Evolutionary conservation across 1,140 invertebrate genomes (phyloP).

Genomic region (Meteorus sp.): DNA sequence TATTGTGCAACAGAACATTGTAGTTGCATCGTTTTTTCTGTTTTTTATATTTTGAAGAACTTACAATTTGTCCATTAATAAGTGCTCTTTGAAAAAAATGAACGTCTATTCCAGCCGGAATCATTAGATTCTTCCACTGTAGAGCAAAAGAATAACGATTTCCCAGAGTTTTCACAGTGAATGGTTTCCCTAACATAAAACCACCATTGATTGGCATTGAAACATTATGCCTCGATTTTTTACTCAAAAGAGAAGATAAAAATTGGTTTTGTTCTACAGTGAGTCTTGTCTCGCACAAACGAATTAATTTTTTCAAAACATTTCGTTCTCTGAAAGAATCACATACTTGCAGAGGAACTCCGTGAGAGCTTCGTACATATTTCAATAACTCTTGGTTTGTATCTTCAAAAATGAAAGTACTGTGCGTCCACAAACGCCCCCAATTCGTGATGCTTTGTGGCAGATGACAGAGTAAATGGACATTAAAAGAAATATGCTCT

Average conservation of each 20-base stretch:
- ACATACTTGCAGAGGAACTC: conserved; percentile 9
- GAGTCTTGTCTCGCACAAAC: not conserved
- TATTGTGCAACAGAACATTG: not conserved
- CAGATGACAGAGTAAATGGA: conserved; percentile 30
- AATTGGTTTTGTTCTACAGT: not conserved
- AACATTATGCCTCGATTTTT: not conserved
- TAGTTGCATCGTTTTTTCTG: not conserved
- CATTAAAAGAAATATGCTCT: conserved; percentile 31
- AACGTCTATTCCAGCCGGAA: not conserved
- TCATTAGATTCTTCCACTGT: not conserved
- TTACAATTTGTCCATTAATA: not conserved
- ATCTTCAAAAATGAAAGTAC: conserved; percentile 28
- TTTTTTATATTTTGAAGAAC: not conserved
- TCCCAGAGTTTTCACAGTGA: too few species aligned
- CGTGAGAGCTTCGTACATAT: conserved; percentile 19
- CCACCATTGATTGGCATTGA: too few species aligned
- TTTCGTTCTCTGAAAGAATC: not conserved
- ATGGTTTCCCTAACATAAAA: too few species aligned
- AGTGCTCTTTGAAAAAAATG: not conserved
- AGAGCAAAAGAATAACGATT: not conserved
- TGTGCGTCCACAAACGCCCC: conserved; percentile 29
- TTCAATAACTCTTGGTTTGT: conserved; percentile 4
- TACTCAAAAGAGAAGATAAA: not conserved
- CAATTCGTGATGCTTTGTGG: conserved; percentile 25
- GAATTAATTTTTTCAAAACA: not conserved